Evolutionary conservation across 2,888 invertebrate genomes (phyloP).

Genomic region (Steinernema scapterisci): DNA sequence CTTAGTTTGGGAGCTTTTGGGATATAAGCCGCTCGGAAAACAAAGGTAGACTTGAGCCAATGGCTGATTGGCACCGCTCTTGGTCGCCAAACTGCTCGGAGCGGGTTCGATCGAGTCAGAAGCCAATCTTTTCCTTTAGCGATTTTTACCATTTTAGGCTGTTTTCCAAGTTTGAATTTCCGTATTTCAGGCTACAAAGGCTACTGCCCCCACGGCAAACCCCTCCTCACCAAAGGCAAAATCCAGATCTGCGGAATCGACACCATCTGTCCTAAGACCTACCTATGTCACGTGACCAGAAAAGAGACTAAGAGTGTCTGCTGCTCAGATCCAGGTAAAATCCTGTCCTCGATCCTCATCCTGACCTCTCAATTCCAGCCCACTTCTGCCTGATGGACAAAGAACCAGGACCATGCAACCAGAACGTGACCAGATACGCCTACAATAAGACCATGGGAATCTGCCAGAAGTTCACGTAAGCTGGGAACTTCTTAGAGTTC

Average conservation of each 20-base stretch:
- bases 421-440: constrained; percentile 35
- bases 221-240: constrained; percentile 33
- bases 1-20: not conserved
- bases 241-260: constrained; percentile 38
- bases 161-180: too few relatives aligned
- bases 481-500: not conserved
- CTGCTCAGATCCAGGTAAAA: constrained; percentile 50
- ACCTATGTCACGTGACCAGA: constrained; percentile 42
- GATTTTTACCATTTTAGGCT: too few relatives aligned
- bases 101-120: too few relatives aligned
- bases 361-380: constrained; percentile 34
- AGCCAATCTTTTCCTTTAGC: too few relatives aligned
- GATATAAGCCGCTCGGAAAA: too few relatives aligned
- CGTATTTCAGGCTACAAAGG: constrained; percentile 35
- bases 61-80: too few relatives aligned
- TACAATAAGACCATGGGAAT: constrained; percentile 48
- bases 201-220: constrained; percentile 43
- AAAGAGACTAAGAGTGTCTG: constrained; percentile 48
- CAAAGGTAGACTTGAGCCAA: too few relatives aligned
- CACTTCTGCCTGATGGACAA: constrained; percentile 37
- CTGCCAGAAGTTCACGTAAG: constrained; percentile 52
- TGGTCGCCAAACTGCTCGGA: too few relatives aligned
- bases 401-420: constrained; percentile 38
- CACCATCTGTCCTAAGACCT: constrained; percentile 38
- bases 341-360: not conserved